phyloP scores from a whole-genome alignment of 2,113 vertebrate species.

The Bambusicola thoracicus region DNA sequence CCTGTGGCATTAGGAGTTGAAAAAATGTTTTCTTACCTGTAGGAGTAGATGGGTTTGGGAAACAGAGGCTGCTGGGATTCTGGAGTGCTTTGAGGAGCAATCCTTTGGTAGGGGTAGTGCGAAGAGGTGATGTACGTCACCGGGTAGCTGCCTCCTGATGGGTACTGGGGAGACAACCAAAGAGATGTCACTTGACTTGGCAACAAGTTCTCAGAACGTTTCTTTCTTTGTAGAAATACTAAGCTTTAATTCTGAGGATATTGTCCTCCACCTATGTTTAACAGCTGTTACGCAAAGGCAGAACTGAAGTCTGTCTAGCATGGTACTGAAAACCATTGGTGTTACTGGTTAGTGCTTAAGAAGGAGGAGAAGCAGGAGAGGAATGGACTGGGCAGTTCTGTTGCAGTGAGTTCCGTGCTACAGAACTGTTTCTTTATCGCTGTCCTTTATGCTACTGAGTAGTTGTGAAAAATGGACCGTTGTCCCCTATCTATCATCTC shows the following conservation, averaged over 20 bases:
- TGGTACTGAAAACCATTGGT: neutral
- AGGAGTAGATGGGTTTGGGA: slow-evolving; percentile 97
- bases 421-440: neutral
- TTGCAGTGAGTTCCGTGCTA: neutral
- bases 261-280: neutral
- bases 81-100: slow-evolving; percentile 78
- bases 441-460: neutral
- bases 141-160: slow-evolving; percentile 78
- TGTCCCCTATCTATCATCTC: neutral
- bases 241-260: neutral
- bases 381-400: neutral
- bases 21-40: slow-evolving; percentile 83
- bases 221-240: neutral
- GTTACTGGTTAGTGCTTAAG: neutral
- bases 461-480: neutral
- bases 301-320: neutral
- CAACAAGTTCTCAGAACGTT: neutral
- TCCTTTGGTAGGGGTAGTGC: slow-evolving; percentile 85
- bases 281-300: neutral
- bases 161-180: slow-evolving; percentile 75
- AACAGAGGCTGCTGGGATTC: slow-evolving; percentile 85
- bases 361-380: neutral
- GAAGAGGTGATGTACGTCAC: slow-evolving; percentile 77
- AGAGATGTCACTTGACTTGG: neutral
- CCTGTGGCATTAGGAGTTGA: slow-evolving; percentile 1